Conservation (phyloP, 2,888 invertebrate species). For the Conistra vaccinii region DNA sequence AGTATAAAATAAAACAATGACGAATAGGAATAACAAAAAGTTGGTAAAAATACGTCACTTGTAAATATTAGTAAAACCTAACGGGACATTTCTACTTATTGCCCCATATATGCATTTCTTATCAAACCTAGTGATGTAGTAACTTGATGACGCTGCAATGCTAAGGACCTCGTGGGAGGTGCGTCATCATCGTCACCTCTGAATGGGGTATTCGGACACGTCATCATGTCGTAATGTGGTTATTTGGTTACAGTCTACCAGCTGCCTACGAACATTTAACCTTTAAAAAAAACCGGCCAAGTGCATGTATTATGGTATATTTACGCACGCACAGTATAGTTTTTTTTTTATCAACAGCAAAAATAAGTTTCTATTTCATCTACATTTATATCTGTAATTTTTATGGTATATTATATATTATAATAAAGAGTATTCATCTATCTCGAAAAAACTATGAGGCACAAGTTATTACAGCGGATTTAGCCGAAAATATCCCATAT, state of each 20-base stretch:
- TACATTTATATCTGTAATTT: no score
- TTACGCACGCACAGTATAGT: not conserved
- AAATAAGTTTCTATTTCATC: not conserved
- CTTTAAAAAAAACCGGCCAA: not conserved
- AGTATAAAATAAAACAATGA: not conserved
- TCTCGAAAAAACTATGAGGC: not conserved
- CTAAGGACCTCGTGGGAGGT: constrained; percentile 53
- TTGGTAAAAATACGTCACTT: constrained; percentile 18
- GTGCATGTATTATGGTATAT: no score
- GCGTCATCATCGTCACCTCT: constrained; percentile 70
- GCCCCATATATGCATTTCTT: constrained; percentile 28
- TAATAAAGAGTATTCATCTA: no score
- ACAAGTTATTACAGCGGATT: no score
- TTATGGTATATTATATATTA: no score
- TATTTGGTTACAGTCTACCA: constrained; percentile 15
- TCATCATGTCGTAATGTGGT: constrained; percentile 64
- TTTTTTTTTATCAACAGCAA: no score
- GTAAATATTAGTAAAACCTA: constrained; percentile 33
- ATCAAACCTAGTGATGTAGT: constrained; percentile 21
- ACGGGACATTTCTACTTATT: constrained; percentile 29
- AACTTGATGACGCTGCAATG: constrained; percentile 20
- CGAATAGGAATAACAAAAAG: constrained; percentile 1
- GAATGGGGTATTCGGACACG: constrained; percentile 60
- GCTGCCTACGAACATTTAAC: constrained; percentile 3
- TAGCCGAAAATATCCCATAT: not conserved